Percentiles rank a stretch among this genome's conserved stretches.
Evolutionary conservation across 2,888 invertebrate genomes (phyloP).

Genomic region (Chesias legatella): DNA sequence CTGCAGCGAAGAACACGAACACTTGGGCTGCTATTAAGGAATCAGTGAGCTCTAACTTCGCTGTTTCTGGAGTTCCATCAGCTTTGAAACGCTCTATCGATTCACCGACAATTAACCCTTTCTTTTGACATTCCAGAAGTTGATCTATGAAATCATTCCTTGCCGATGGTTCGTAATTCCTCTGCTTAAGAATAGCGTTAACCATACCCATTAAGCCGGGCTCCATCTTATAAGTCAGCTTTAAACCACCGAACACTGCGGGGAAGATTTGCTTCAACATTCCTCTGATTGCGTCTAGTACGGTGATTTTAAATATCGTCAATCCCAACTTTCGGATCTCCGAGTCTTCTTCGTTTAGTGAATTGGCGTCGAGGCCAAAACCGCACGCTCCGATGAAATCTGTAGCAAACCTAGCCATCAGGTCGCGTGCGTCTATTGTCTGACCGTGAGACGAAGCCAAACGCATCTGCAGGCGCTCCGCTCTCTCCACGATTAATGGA

Average conservation of each 20-base stretch:
- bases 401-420: slow-evolving; percentile 55
- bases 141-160: slow-evolving; percentile 52
- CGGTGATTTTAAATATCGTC: slow-evolving; percentile 37
- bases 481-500: slow-evolving; percentile 50
- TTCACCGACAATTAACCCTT: slow-evolving; percentile 42
- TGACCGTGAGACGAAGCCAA: slow-evolving; percentile 27
- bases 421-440: slow-evolving; percentile 45
- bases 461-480: slow-evolving; percentile 41
- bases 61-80: slow-evolving; percentile 40
- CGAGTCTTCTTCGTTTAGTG: slow-evolving; percentile 46
- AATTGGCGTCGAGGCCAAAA: slow-evolving; percentile 49
- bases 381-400: slow-evolving; percentile 56
- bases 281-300: slow-evolving; percentile 27
- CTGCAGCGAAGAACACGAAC: slow-evolving; percentile 51
- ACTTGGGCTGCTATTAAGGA: slow-evolving; percentile 45
- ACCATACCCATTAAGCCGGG: slow-evolving; percentile 40
- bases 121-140: slow-evolving; percentile 42
- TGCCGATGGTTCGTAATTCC: slow-evolving; percentile 43
- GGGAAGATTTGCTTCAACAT: slow-evolving; percentile 46
- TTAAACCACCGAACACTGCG: slow-evolving; percentile 27
- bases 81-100: slow-evolving; percentile 41
- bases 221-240: slow-evolving; percentile 30
- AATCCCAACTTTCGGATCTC: slow-evolving; percentile 45
- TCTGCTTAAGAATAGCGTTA: slow-evolving; percentile 41
- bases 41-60: slow-evolving; percentile 40